Evolutionary conservation across 2,113 vertebrate genomes (phyloP), one percentile per base, ranked within the genome.

Genomic region (Puntigrus tetrazona): DNA sequence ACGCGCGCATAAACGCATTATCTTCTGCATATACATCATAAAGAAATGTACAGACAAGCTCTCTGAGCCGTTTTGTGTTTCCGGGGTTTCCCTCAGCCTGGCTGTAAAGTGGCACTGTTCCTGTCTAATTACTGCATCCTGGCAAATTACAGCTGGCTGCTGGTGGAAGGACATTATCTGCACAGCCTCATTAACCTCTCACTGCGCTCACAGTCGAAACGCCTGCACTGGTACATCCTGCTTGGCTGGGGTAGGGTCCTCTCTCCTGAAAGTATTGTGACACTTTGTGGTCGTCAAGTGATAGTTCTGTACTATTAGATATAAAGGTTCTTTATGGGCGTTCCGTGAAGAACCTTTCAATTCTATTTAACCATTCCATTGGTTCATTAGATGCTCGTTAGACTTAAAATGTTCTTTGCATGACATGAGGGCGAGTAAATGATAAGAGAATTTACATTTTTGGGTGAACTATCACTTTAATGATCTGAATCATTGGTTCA

Each of bases 91-190:
- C 63, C 92, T 59, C 92, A 99, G 98, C 94, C 89, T 85, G 94
- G 93, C 4, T 99, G 97, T 83, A 98, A 98, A 90, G 91, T 95
- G n/a, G 94, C 95, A 81, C 92, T 99, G 94, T 91, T 96, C 89
- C 95, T 97, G 87, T 96, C 97, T 88, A 97, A 98, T 90, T 99
- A 98, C 89, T 96, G 96, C 91, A 97, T 98, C 91, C 89, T 99
- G 94, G 96, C 96, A 25, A 99, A 99, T 93, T 98, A 97, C 88
- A 96, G 95, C 92, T 99, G 98, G 98, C 92, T 98, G 88, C 93
- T 99, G 1, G 95, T 96, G 61, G 98, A 99, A 90, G 97, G 96
- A 10, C 95, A 98, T 79, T 98, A 98, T 88, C 96, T 99, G 11
- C 96, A 98, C 90, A 96, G 95, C 0, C 93, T 98, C 70, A 95